Conservation (phyloP, 2,113 vertebrate genomes). For the Semnopithecus entellus region DNA sequence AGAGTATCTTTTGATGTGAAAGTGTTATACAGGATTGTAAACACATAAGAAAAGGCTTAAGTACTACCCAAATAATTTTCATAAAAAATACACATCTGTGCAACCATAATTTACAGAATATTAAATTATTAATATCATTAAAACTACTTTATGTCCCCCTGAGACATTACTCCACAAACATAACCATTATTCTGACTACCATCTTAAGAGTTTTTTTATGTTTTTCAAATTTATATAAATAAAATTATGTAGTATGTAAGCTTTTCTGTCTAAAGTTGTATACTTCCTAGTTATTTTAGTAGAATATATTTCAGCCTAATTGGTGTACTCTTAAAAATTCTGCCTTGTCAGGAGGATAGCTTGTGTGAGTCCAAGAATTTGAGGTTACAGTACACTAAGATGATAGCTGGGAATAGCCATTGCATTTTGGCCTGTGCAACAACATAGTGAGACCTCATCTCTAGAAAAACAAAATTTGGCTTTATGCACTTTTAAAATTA, state of each 20-base stretch:
- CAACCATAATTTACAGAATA: not conserved
- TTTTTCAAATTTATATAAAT: not conserved
- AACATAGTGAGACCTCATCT: not conserved
- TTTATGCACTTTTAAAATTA: not conserved
- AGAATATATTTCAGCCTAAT: not conserved
- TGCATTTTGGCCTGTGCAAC: not conserved
- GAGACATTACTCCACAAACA: not conserved
- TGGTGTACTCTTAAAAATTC: not conserved
- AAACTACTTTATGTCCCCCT: not conserved
- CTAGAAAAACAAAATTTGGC: not conserved
- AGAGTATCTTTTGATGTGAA: not conserved
- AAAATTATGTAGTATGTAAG: not conserved
- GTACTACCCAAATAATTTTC: not conserved
- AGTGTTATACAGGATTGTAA: not conserved
- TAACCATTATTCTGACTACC: not conserved
- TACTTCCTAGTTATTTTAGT: not conserved
- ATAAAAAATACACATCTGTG: not conserved
- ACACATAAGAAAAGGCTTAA: not conserved
- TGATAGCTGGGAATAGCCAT: not conserved
- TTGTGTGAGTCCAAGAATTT: not conserved
- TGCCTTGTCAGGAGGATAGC: not conserved
- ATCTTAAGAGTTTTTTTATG: not conserved
- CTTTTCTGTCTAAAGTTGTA: not conserved
- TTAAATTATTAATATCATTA: not conserved
- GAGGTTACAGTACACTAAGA: not conserved